Evolutionary conservation across 2,888 invertebrate species (phyloP), one percentile per base, ranked within the genome.

Genomic region (Phengaris arion): DNA sequence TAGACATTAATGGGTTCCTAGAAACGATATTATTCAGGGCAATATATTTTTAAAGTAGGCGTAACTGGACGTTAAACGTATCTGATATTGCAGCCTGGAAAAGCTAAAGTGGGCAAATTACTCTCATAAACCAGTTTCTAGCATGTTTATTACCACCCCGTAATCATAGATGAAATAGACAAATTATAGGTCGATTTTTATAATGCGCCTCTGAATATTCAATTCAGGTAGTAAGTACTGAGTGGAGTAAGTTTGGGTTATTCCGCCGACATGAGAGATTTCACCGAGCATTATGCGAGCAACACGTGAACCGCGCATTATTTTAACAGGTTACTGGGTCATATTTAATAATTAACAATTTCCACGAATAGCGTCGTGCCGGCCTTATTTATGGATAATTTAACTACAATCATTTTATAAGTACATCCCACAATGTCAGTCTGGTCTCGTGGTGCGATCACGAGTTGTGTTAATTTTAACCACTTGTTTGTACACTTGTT

Each of bases 261-360:
- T 54, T 54, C 52, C 72, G 35, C 4, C 35, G 35, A 7, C 22
- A 13, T 45, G 52, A 35, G 9, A 22, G 52, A 52, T 22, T 72
- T 35, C 54, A 45, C 52, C 35, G 70, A 48, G 51, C 54, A 22
- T 72, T 51, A 12, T 52, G 54, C 13, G 54, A 51, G 52, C 46
- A 70, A 22, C 72, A 54, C 54, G 52, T 72, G 70, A 70, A 22
- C 70, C 52, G 72, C 35, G 52, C 54, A 54, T 35, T 12, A 72
- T 72, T 54, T 72, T 52, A 54, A 54, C 72, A 54, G 72, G 72
- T 72, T 12, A 72, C 52, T 72, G 35, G 72, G 54, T 72, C 54
- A 72, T 54, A 54, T 22, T 52, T 52, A 72, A 54, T 72, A 72
- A 72, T 72, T 72, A 70, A 70, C 15, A 72, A 54, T 72, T 72